Evolutionary conservation across 2,888 invertebrate genomes (phyloP), one percentile per base, ranked within the genome.

Genomic region (Epiblema foenella): DNA sequence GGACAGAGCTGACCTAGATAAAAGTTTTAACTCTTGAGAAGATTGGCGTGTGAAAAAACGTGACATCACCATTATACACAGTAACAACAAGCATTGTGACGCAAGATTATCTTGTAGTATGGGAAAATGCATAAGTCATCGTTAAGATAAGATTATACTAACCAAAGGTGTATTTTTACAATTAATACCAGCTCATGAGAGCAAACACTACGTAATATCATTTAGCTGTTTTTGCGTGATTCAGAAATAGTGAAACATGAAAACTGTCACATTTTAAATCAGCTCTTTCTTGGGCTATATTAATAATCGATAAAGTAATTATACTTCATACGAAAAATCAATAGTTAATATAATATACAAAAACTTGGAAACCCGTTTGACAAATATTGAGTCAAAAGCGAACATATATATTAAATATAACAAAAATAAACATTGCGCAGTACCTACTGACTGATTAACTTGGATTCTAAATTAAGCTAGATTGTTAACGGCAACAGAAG

Each of bases 41-140:
- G 66, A 71, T 70, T 66, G 37, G 46, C 46, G 67, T 71, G 71
- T 66, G 66, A 71, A 62, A 66, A 71, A 71, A 57, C 59, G 54
- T 66, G 46, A 66, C 65, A 59, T 54, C 24, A 66, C 33, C 54
- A 37, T 65, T 65, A 59, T 49, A 33, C 33, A 8, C 33, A 51
- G 42, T 52, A 68, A 15, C 54, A 42, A 58, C 42, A 46, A 20
- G 62, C 67, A 68, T 68, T 68, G 67, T 68, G 8, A 15, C 51
- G 33, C 10, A 15, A 24, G 52, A 63, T 54, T 63, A 52, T 62
- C 42, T 63, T 54, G 58, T 63, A 57, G 20, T 37, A 57, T 63
- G 67, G 72, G 72, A 75, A 76, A 75, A 76, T 72, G 76, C 74
- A 75, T 70, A 76, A 74, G 77, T 74, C 18, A 46, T 33, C 49